Evolutionary conservation across 2,888 invertebrate species (phyloP).

Genomic region (Pandemis heparana): DNA sequence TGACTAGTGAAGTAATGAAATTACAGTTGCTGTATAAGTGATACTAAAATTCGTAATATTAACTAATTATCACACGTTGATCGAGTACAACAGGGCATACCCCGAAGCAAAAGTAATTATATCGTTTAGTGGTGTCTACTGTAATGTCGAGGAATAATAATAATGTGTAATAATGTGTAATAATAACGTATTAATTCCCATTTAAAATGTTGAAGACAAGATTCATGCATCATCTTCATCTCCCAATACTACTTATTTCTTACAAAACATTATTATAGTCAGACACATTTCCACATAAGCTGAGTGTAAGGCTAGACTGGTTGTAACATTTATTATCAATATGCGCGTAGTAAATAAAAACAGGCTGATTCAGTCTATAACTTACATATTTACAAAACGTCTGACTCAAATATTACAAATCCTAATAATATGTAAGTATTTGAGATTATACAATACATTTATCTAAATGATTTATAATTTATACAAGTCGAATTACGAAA

Average conservation of each 20-base stretch:
- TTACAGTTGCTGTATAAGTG: background rate
- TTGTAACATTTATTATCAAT: constrained; percentile 24
- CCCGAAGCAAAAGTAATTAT: background rate
- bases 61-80: background rate
- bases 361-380: constrained; percentile 40
- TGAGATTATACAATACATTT: constrained; percentile 20
- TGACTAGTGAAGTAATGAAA: constrained; percentile 3
- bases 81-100: background rate
- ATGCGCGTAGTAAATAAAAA: constrained; percentile 29
- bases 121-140: background rate
- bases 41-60: background rate
- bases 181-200: background rate
- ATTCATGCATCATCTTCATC: background rate
- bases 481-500: constrained; percentile 20
- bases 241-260: constrained; percentile 12
- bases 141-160: background rate
- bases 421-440: constrained; percentile 26
- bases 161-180: no score
- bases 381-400: constrained; percentile 40
- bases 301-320: constrained; percentile 19
- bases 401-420: constrained; percentile 33
- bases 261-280: constrained; percentile 41
- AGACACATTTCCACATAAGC: constrained; percentile 27
- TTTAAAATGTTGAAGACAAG: background rate
- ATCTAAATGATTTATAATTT: constrained; percentile 12